Base-by-base conservation (phyloP, 2,113 vertebrate genomes). In the Turdus rufiventris region DNA sequence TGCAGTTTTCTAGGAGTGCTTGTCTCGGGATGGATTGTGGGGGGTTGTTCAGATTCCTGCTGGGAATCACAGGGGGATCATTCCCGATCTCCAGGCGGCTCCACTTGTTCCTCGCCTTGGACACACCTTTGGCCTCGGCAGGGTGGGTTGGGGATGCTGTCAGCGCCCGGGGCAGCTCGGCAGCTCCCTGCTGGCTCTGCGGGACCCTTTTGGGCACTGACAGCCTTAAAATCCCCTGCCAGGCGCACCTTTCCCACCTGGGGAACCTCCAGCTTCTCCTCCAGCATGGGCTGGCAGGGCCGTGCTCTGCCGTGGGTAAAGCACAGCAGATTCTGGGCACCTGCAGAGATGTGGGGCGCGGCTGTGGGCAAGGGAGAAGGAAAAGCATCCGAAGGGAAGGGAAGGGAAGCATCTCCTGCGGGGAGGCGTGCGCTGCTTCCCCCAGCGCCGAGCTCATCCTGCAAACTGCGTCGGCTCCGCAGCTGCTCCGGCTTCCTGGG, bases 401-500 rank as follows among this genome's bases (percentile, higher is more conserved):
- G 70, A 54, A 40, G 56, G 54, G 28, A 72, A 81, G 40, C 57
- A 29, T 51, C 62, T 83, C 45, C 45, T 38, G 70, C 3, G 4
- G 74, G 79, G 93, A 85, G 79, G 86, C 16, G 47, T 53, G 56
- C 5, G 60, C 68, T 73, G 75, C 58, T 80, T 94, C 87, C 71
- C 63, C 56, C 36, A 5, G 56, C 78, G 18, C 77, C 23, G 40
- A 70, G 73, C 57, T 93, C 89, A 75, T 87, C 86, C 94, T 90
- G 71, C 92, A 70, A 76, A 71, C 89, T 51, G 58, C 63, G 12
- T 47, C 48, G 76, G 83, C 85, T 43, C 51, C 56, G 53, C 94
- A 94, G 95, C 91, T 95, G 91, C 84, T 84, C 77, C 24, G 16
- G 83, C 95, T 95, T 96, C 95, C 96, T 88, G 96, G 94, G 93